These are phyloP conservation scores for Scopus umbretta DNA, from an alignment of 2,113 vertebrate genomes.

Conservation along the genomic window DNA sequence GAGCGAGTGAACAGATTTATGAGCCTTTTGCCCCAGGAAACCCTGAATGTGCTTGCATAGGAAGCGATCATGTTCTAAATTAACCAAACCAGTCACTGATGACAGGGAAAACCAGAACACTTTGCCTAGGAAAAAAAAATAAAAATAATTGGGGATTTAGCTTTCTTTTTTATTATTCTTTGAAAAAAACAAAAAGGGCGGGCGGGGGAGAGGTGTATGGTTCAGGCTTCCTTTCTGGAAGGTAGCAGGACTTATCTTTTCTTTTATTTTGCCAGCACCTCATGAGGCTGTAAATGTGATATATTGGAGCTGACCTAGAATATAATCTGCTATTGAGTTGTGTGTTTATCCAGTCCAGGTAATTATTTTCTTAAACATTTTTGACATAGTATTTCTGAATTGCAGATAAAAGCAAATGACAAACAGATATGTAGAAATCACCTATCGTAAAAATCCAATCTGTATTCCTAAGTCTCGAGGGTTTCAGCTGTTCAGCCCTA, in stretches of 20 bases:
- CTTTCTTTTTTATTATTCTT: background rate
- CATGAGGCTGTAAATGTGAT: background rate
- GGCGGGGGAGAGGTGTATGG: background rate
- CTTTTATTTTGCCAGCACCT: background rate
- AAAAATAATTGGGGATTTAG: background rate
- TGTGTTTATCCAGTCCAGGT: background rate
- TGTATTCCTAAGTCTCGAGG: background rate
- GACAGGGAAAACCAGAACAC: background rate
- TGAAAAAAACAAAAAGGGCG: too few species aligned
- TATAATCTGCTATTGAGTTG: background rate
- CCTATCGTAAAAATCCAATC: background rate
- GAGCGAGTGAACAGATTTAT: background rate
- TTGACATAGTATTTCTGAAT: slow-evolving; percentile 14
- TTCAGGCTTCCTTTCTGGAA: background rate
- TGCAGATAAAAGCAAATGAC: slow-evolving; percentile 23
- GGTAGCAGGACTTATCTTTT: background rate
- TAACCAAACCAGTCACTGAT: background rate
- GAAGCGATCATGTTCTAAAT: background rate
- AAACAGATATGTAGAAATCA: slow-evolving; percentile 1
- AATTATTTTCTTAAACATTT: slow-evolving; percentile 40
- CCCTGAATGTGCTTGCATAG: background rate
- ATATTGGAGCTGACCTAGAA: background rate
- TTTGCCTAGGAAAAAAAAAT: background rate
- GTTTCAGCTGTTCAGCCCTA: background rate
- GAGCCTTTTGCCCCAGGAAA: background rate